Evolutionary conservation across 92 coral and sea anemone species (phyloP), one percentile per base, ranked within the genome.

Genomic region (Phenganax subtilis): DNA sequence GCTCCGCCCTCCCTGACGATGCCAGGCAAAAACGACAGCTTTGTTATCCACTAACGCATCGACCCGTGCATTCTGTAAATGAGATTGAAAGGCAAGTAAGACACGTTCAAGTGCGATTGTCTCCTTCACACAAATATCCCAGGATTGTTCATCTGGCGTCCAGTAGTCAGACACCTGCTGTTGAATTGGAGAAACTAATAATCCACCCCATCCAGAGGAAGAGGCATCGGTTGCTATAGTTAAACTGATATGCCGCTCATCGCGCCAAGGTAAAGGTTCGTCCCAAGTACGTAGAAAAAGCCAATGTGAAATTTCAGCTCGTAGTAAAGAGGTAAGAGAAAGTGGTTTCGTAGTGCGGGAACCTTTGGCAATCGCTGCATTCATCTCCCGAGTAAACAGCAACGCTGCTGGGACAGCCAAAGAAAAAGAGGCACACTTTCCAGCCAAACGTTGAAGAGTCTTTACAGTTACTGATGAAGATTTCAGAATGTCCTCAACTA

Each of bases 151-250:
- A 4, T 59, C 65, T 3, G 65, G 65, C 3, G 65, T 15, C 65
- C 65, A 59, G 17, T 59, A 3, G 17, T 59, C 65, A 4, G 65
- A 59, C 4, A 59, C 51, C 47, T 30, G 80, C 28, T 28, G 53
- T 29, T 8, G 78, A 20, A 51, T n/a, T n/a, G n/a, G n/a, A n/a
- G n/a, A n/a, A n/a, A n/a, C n/a, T n/a, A n/a, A n/a, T n/a, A n/a
- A n/a, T n/a, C 47, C 84, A 11, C 85, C 87, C 90, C 90, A 87
- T 14, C 88, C 90, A 37, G 81, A 87, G 0, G 7, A 60, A 3
- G 87, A 87, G 1, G 90, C 87, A 53, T 87, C 87, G 16, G 90
- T 87, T 3, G 87, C 90, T n/a, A 87, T 29, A 11, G 85, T 9
- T 47, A 67, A 44, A 0, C 25, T 61, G 0, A 72, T 8, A 72